phyloP scores from a whole-genome alignment of 1,140 invertebrate species.

The Apis florea region DNA sequence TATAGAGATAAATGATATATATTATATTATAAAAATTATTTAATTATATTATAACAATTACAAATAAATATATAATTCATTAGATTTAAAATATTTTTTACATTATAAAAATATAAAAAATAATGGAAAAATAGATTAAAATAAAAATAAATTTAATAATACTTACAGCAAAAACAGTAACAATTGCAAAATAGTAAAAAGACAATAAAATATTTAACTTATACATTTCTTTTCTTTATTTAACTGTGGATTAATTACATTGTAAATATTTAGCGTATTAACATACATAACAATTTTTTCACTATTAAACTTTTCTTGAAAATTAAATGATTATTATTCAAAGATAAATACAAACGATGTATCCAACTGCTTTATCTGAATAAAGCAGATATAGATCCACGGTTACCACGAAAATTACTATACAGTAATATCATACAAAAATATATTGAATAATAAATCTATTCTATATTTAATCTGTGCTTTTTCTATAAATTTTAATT shows the following conservation, averaged over 20 bases:
- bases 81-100: not conserved
- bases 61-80: not conserved
- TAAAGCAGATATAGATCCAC: not conserved
- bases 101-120: not conserved
- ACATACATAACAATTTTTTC: constrained; percentile 28
- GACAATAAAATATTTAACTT: constrained; percentile 42
- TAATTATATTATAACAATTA: not conserved
- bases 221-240: constrained; percentile 46
- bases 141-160: constrained; percentile 4
- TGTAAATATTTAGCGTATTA: constrained; percentile 34
- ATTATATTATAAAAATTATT: not conserved
- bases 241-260: constrained; percentile 28
- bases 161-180: constrained; percentile 50
- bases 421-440: too few species aligned
- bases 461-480: not conserved
- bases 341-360: not conserved
- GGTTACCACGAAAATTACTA: too few species aligned
- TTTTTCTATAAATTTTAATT: not conserved
- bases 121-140: not conserved
- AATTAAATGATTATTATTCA: not conserved
- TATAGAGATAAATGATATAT: not conserved
- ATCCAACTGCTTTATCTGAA: not conserved
- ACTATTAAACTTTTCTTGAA: not conserved
- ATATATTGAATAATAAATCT: too few species aligned
- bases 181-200: constrained; percentile 28